Conservation (phyloP, 2,113 vertebrate genomes). For the Nycticryphes semicollaris region DNA sequence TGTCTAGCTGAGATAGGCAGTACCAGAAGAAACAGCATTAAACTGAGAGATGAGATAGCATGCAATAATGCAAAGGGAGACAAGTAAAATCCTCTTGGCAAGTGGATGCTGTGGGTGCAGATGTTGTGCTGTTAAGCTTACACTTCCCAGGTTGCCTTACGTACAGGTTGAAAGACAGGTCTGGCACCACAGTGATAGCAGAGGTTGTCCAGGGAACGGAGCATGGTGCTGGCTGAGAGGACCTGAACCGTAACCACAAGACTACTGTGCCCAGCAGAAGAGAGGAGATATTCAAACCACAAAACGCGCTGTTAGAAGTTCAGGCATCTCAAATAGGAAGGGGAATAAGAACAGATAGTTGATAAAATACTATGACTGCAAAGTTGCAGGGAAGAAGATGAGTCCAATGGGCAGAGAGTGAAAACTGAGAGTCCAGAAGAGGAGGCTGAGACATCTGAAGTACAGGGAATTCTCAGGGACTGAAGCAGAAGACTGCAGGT, state of each 20-base stretch:
- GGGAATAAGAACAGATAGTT: neutral
- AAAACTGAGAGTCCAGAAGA: neutral
- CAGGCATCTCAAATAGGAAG: neutral
- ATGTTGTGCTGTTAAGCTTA: neutral
- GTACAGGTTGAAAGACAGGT: neutral
- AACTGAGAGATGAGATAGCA: constrained; percentile 43
- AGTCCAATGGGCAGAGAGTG: neutral
- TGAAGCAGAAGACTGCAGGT: neutral
- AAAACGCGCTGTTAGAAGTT: neutral
- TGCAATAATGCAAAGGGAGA: constrained; percentile 26
- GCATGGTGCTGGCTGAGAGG: neutral
- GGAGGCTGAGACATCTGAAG: neutral
- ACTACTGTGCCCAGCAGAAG: neutral
- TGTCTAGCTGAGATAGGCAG: constrained; percentile 39
- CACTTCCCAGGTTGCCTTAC: neutral
- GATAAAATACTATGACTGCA: neutral
- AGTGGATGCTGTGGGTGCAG: neutral
- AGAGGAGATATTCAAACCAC: neutral
- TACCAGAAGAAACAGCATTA: constrained; percentile 17
- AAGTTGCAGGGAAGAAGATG: neutral
- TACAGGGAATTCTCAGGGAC: neutral
- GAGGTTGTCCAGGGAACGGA: neutral
- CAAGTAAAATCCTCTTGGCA: neutral
- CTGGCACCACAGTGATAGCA: neutral
- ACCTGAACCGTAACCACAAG: neutral